These are phyloP conservation scores for Enchytraeus crypticus DNA, from an alignment of 2,888 invertebrate species.

Conservation along the genomic window DNA sequence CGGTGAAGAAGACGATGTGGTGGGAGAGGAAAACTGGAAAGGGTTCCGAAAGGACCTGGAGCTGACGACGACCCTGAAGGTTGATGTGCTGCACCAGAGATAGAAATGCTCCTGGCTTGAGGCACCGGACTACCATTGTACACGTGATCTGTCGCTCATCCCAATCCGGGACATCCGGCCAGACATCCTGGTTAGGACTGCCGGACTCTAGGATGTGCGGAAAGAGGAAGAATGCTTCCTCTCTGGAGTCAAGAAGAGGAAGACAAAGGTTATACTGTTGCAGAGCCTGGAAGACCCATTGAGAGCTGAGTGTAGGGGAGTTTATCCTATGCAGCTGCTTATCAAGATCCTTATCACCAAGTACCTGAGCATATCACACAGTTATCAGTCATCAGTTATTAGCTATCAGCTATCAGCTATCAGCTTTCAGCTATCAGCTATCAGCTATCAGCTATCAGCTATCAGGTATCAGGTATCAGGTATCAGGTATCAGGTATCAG, in stretches of 20 bases:
- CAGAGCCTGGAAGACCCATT: slow-evolving; percentile 28
- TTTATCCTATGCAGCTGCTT: slow-evolving; percentile 22
- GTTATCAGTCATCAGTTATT: background rate
- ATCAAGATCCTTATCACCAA: slow-evolving; percentile 27
- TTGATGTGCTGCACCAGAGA: slow-evolving; percentile 25
- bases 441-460: too few species aligned
- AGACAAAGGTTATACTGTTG: slow-evolving; percentile 26
- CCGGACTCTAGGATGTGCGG: slow-evolving; percentile 28
- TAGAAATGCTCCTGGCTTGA: slow-evolving; percentile 25
- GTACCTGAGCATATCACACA: slow-evolving; percentile 8
- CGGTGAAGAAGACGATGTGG: slow-evolving; percentile 30
- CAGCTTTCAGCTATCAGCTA: too few species aligned
- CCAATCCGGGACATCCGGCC: slow-evolving; percentile 32
- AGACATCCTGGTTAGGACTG: slow-evolving; percentile 26
- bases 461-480: too few species aligned
- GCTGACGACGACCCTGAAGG: slow-evolving; percentile 19
- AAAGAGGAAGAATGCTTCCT: slow-evolving; percentile 20
- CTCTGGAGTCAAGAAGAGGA: slow-evolving; percentile 14
- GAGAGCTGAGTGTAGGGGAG: slow-evolving; percentile 20
- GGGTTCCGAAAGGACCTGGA: slow-evolving; percentile 28
- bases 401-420: too few species aligned
- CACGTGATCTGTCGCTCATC: slow-evolving; percentile 31
- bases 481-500: too few species aligned
- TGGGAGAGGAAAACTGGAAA: slow-evolving; percentile 29
- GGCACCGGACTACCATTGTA: slow-evolving; percentile 21